These are phyloP conservation scores for Drosophila hawaiiensis DNA, from an alignment of 2,888 invertebrate species.

Conservation along the genomic window DNA sequence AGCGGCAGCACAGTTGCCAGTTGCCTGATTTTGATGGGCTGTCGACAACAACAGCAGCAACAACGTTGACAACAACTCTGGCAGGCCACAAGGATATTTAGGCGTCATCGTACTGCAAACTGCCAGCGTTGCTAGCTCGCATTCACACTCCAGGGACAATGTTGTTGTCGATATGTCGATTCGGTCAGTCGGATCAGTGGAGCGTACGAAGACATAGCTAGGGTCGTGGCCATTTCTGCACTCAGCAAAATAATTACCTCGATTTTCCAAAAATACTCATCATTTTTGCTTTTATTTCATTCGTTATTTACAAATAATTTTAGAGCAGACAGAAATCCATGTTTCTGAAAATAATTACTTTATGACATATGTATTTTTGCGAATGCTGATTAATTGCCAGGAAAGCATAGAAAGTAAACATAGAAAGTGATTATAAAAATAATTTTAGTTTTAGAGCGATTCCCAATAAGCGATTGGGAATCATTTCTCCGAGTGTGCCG, in stretches of 20 bases:
- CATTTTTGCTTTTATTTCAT: neutral
- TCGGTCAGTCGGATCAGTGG: conserved; percentile 60
- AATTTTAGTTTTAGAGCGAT: neutral
- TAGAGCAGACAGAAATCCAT: neutral
- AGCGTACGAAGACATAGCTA: conserved; percentile 39
- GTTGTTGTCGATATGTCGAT: conserved; percentile 73
- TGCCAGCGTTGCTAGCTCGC: conserved; percentile 53
- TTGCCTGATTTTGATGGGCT: conserved; percentile 70
- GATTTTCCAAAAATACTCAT: neutral
- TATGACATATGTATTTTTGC: neutral
- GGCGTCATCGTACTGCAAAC: conserved; percentile 63
- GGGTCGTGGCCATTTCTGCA: conserved; percentile 26
- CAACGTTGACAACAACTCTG: conserved; percentile 47
- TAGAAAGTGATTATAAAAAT: neutral
- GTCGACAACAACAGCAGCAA: conserved; percentile 60
- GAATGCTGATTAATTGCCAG: neutral
- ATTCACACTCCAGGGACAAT: conserved; percentile 63
- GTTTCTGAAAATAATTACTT: neutral
- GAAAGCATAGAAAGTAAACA: neutral
- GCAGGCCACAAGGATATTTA: conserved; percentile 64
- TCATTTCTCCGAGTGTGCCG: conserved; percentile 1
- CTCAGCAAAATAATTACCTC: neutral
- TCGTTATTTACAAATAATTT: neutral
- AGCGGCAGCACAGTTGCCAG: conserved; percentile 38
- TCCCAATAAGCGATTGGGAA: neutral